Base-by-base conservation (phyloP, 1,140 invertebrate species). In the Formica exsecta region DNA sequence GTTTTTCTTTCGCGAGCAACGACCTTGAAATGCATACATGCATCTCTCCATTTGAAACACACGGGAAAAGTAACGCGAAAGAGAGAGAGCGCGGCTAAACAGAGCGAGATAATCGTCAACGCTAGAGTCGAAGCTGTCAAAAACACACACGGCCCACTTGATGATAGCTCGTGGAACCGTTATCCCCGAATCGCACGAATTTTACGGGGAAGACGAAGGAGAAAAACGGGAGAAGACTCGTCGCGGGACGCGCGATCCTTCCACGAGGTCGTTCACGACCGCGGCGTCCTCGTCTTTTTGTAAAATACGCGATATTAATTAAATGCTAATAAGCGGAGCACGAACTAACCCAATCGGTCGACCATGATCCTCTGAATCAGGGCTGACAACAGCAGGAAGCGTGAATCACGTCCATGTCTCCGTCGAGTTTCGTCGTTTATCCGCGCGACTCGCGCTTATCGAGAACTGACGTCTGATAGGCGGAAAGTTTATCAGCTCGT, bases 261-360 rank as follows among this genome's bases (percentile, higher is more conserved):
- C 8, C 36, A 19, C 13, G 8, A 22, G 7, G 19, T 19, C 32
- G 2, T 3, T 5, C 22, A 0, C 36, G 13, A 4, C 16, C 38
- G 32, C 22, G 29, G 9, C 19, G 4, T 13, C 13, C 7, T 57
- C 62, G 48, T 41, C n/a, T 81, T 48, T 29, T 61, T 66, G 25
- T n/a, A 11, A 61, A 73, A 62, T 48, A 29, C 22, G 16, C 41
- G 64, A 80, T 66, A 80, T 71, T 86, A 88, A 90, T 91, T 90
- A 91, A 87, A 87, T 77, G 44, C 79, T 76, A 81, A 81, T 88
- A 88, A 89, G 64, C 68, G 44, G 41, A 73, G 79, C 57, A 76
- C 48, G 74, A 94, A 94, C 94, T 95, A 95, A 96, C 96, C 95
- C 93, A 96, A 94, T 95, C 95, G 95, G 94, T 96, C 96, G 92